phyloP scores from a whole-genome alignment of 2,888 invertebrate genomes.

The Andrena hattorfiana region DNA sequence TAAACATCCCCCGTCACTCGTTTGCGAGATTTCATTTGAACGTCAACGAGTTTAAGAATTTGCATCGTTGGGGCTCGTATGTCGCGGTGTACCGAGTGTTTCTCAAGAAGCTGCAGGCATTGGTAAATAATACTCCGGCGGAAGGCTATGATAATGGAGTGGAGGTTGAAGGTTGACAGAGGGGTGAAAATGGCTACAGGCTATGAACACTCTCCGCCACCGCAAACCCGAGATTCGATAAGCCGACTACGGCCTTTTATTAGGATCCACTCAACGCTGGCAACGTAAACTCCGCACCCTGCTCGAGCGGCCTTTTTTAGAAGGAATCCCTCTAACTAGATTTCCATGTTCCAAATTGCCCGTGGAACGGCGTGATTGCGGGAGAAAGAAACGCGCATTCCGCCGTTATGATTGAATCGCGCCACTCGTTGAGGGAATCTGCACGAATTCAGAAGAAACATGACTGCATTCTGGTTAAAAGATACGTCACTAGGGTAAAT shows the following conservation, averaged over 20 bases:
- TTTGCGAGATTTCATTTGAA: not conserved
- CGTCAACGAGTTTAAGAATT: not conserved
- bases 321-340: slow-evolving; percentile 39
- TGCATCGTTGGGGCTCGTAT: not conserved
- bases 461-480: not conserved
- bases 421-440: not conserved
- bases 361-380: slow-evolving; percentile 1
- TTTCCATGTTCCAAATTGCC: slow-evolving; percentile 34
- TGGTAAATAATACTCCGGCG: slow-evolving; percentile 58
- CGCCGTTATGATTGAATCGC: not conserved
- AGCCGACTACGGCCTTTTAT: slow-evolving; percentile 77
- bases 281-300: slow-evolving; percentile 54
- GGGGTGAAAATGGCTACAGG: slow-evolving; percentile 74
- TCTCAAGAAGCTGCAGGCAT: slow-evolving; percentile 38
- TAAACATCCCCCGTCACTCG: not conserved
- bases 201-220: slow-evolving; percentile 71
- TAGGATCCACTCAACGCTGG: slow-evolving; percentile 72
- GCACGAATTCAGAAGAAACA: not conserved
- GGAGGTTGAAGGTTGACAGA: slow-evolving; percentile 67
- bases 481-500: not conserved
- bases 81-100: not conserved
- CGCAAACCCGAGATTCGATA: slow-evolving; percentile 78
- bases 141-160: slow-evolving; percentile 66
- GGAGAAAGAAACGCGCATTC: not conserved
- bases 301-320: slow-evolving; percentile 42